Evolutionary conservation across 2,113 vertebrate genomes (phyloP).

Genomic region (Psammodynastes pulverulentus): DNA sequence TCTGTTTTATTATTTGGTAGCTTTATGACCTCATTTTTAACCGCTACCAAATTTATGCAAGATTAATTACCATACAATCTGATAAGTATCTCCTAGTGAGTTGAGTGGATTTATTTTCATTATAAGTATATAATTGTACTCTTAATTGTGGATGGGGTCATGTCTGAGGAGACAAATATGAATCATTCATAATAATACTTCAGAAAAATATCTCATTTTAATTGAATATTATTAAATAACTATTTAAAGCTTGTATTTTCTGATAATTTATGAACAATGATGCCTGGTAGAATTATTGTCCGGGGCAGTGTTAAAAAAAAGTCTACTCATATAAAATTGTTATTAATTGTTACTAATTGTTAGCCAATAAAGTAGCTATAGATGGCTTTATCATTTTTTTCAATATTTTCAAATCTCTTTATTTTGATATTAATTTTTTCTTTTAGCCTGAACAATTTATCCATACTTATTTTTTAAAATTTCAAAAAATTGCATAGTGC

Average conservation of each 20-base stretch:
- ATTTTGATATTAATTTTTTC: neutral
- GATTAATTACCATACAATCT: neutral
- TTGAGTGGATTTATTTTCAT: too few relatives aligned
- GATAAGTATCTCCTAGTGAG: neutral
- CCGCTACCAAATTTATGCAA: neutral
- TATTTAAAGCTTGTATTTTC: neutral
- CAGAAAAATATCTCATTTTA: neutral
- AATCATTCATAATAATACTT: neutral
- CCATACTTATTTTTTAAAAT: neutral
- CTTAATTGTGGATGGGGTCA: neutral
- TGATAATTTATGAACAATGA: neutral
- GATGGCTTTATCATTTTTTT: neutral
- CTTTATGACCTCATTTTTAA: neutral
- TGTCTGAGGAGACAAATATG: neutral
- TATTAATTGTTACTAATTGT: too few relatives aligned
- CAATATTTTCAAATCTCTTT: neutral
- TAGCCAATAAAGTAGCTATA: neutral
- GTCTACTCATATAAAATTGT: neutral
- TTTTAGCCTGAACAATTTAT: neutral
- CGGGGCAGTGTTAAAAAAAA: neutral
- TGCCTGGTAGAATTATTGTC: neutral
- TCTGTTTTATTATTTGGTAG: neutral
- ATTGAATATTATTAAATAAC: neutral
- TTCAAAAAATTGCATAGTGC: neutral
- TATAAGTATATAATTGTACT: neutral